Evolutionary conservation across 2,888 invertebrate species (phyloP).

Genomic region (Lycaena phlaeas): DNA sequence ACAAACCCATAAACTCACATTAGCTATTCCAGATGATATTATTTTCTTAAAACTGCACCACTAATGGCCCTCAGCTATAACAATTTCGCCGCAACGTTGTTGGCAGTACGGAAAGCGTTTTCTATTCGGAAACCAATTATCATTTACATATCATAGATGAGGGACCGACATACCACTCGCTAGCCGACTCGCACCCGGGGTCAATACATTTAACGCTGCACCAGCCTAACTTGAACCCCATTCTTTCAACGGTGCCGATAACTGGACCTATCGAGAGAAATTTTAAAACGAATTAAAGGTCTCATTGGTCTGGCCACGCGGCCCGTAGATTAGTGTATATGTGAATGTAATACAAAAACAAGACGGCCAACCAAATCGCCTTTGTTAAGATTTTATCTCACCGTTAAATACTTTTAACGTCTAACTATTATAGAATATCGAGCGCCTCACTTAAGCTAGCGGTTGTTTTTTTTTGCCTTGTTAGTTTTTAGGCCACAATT

Average conservation of each 20-base stretch:
- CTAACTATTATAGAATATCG: slow-evolving; percentile 56
- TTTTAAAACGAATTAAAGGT: slow-evolving; percentile 23
- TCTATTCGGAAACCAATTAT: slow-evolving; percentile 69
- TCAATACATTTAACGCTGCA: slow-evolving; percentile 60
- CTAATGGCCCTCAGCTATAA: background rate
- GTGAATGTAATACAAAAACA: slow-evolving; percentile 61
- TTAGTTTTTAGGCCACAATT: slow-evolving; percentile 46
- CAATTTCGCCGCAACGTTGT: slow-evolving; percentile 16
- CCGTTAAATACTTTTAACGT: slow-evolving; percentile 70
- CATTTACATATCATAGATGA: slow-evolving; percentile 69
- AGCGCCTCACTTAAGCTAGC: slow-evolving; percentile 54
- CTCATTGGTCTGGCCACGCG: slow-evolving; percentile 33
- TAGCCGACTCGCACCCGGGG: slow-evolving; percentile 60
- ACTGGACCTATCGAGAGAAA: slow-evolving; percentile 3
- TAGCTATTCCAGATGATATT: too few relatives aligned
- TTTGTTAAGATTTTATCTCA: slow-evolving; percentile 71
- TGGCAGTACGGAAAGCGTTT: slow-evolving; percentile 60
- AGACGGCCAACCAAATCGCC: slow-evolving; percentile 69
- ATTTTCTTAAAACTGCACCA: background rate
- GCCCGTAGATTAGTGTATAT: slow-evolving; percentile 51
- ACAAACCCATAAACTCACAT: too few relatives aligned
- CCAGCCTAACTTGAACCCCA: slow-evolving; percentile 40
- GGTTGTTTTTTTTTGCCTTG: slow-evolving; percentile 34
- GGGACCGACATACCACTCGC: slow-evolving; percentile 46
- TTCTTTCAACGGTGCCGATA: slow-evolving; percentile 25